Evolutionary conservation across 2,113 vertebrate genomes (phyloP), one percentile per base, ranked within the genome.

Genomic region (Vanacampus margaritifer): DNA sequence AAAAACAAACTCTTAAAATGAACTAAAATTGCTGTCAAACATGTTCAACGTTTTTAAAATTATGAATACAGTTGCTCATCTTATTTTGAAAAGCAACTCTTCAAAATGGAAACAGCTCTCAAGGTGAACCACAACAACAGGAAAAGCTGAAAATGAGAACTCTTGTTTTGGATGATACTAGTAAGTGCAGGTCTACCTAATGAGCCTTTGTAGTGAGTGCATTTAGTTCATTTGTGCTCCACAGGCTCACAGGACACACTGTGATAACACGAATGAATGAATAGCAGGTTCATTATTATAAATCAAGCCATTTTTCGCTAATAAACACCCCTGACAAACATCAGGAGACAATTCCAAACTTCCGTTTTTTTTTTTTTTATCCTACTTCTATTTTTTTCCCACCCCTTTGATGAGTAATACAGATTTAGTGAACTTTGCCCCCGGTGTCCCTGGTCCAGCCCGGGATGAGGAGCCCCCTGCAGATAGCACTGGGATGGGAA

Each of bases 401-500:
- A 5, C 21, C 23, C 11, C 7, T 53, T 53, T 54, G 24, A 24
- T 26, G 16, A 45, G 7, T 64, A 17, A 60, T 50, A n/a, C 48
- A 62, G 65, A 73, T 41, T 41, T n/a, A 16, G n/a, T 37, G 37
- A 62, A 65, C n/a, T 36, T 32, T 64, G 63, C 9, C 24, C 62
- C 60, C 53, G 23, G 48, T 64, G 63, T 72, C 54, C 32, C 51
- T 41, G 19, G 79, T 58, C 26, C 61, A 80, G 72, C 54, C 68
- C 65, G 66, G 75, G 71, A 74, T 39, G 17, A 24, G 62, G 65
- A 79, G 65, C 83, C 83, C 86, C 87, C 87, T 72, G 85, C 60
- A 71, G 87, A 72, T 68, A 58, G 37, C 59, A 54, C 78, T 43
- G 74, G 83, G 80, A 89, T 89, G 88, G 87, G 89, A 90, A 90